These are phyloP conservation scores for Acropternis orthonyx DNA, from an alignment of 2,797 vertebrate species.

Conservation along the genomic window DNA sequence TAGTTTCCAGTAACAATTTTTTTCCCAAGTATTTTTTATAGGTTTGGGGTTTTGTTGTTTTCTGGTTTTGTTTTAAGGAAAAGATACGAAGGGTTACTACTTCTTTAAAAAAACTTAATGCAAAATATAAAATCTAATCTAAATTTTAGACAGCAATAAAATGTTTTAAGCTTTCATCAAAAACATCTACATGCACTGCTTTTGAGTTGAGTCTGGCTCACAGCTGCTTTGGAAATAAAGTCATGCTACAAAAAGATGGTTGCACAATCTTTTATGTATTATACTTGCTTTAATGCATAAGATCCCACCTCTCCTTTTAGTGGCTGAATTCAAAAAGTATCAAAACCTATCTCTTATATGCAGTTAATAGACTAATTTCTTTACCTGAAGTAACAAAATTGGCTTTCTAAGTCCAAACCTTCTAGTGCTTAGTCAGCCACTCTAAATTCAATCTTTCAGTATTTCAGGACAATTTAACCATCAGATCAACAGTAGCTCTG, in stretches of 20 bases:
- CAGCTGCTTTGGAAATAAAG: not conserved
- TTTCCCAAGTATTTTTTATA: not conserved
- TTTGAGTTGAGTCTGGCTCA: not conserved
- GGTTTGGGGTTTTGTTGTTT: not conserved
- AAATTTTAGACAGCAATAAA: not conserved
- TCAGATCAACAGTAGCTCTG: not conserved
- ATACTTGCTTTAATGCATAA: not conserved
- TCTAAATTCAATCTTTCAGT: not conserved
- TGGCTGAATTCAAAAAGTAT: not conserved
- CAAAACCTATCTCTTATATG: not conserved
- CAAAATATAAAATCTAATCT: not conserved
- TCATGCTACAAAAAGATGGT: not conserved
- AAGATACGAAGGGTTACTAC: not conserved
- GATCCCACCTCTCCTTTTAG: not conserved
- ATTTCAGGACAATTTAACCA: not conserved
- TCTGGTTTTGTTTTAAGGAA: not conserved
- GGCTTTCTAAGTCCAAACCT: not conserved
- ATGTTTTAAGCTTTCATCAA: not conserved
- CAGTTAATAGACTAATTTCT: not conserved
- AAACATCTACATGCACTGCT: not conserved
- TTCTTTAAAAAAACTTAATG: not conserved
- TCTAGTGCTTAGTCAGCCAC: not conserved
- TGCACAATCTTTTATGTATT: not conserved
- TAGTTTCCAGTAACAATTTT: not conserved
- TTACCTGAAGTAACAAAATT: not conserved